These are phyloP conservation scores for Colaptes auratus DNA, from an alignment of 2,113 vertebrate genomes.

Conservation along the genomic window DNA sequence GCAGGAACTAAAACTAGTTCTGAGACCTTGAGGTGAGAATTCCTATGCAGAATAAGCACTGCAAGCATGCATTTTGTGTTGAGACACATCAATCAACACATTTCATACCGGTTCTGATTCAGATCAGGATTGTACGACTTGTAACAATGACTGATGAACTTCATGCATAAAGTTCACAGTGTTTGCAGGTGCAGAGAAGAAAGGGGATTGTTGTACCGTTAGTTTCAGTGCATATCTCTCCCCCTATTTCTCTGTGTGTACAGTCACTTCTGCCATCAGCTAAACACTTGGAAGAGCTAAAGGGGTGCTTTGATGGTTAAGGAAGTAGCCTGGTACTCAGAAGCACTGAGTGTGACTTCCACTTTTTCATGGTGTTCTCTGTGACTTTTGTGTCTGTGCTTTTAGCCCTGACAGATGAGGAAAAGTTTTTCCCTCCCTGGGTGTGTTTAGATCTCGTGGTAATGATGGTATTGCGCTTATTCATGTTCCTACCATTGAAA, in stretches of 20 bases:
- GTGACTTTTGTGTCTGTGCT: neutral
- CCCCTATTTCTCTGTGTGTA: no score
- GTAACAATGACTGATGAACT: neutral
- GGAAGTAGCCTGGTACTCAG: neutral
- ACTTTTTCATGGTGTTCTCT: neutral
- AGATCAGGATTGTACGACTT: fast-evolving
- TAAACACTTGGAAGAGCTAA: neutral
- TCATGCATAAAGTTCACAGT: fast-evolving
- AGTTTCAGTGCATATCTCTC: no score
- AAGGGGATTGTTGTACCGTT: neutral
- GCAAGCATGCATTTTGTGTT: neutral
- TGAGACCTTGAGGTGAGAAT: neutral
- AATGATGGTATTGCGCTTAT: neutral
- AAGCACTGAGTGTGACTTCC: neutral
- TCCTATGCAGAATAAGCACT: neutral
- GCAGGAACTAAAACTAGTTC: neutral
- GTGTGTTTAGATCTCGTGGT: neutral
- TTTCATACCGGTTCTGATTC: neutral
- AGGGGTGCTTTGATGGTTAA: neutral
- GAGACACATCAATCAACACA: fast-evolving
- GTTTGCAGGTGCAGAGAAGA: neutral
- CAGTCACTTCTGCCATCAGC: no score
- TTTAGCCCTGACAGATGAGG: neutral
- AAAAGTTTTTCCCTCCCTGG: neutral
- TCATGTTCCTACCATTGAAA: neutral